Evolutionary conservation across 2,888 invertebrate genomes (phyloP).

Genomic region (Operophtera brumata): DNA sequence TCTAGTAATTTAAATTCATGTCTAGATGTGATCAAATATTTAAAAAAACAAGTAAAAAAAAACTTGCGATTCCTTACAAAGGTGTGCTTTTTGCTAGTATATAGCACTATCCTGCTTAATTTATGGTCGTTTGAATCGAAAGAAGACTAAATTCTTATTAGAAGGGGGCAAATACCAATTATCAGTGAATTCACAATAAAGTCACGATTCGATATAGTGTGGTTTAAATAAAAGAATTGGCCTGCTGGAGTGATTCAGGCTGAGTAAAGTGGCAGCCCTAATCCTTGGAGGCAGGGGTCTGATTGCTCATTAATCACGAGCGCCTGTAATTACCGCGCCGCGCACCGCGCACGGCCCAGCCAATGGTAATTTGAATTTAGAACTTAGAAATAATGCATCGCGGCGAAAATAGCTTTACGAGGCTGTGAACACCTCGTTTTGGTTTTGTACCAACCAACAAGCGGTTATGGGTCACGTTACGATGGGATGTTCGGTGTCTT

Average conservation of each 20-base stretch:
- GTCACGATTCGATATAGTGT: too few relatives aligned
- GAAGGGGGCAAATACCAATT: too few relatives aligned
- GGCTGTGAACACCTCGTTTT: slow-evolving; percentile 25
- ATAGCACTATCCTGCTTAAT: too few relatives aligned
- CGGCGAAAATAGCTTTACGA: slow-evolving; percentile 40
- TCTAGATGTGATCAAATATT: too few relatives aligned
- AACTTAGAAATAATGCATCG: slow-evolving; percentile 61
- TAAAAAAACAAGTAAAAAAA: too few relatives aligned
- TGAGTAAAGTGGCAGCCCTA: slow-evolving; percentile 47
- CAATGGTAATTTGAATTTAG: slow-evolving; percentile 68
- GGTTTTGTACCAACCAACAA: background rate
- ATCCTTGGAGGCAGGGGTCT: slow-evolving; percentile 53
- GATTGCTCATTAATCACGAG: slow-evolving; percentile 76
- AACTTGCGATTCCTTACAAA: too few relatives aligned
- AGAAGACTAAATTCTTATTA: too few relatives aligned
- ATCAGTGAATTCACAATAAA: too few relatives aligned
- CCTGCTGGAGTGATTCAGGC: slow-evolving; percentile 1
- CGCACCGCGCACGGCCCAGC: slow-evolving; percentile 55
- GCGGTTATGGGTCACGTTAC: background rate
- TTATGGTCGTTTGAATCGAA: too few relatives aligned
- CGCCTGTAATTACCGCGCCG: slow-evolving; percentile 70
- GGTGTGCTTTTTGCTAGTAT: too few relatives aligned
- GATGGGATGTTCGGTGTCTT: background rate
- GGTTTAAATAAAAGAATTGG: too few relatives aligned
- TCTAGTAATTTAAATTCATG: too few relatives aligned